Evolutionary conservation across 2,888 invertebrate species (phyloP), one percentile per base, ranked within the genome.

Genomic region (Hydriomena furcata): DNA sequence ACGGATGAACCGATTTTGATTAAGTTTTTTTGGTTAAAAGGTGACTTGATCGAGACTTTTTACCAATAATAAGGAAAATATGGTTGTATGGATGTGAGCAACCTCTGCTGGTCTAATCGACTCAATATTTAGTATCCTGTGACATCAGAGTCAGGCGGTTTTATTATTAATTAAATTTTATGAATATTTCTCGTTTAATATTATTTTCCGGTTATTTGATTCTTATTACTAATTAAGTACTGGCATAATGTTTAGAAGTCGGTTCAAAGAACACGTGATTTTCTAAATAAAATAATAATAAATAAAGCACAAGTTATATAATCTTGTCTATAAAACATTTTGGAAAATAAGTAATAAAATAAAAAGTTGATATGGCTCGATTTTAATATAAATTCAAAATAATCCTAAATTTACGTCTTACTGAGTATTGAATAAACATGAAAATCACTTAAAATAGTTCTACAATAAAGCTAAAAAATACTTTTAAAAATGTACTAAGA

Each of bases 151-250:
- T n/a, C n/a, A n/a, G n/a, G n/a, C n/a, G n/a, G n/a, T n/a, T n/a
- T n/a, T n/a, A n/a, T n/a, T n/a, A n/a, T n/a, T n/a, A n/a, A n/a
- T n/a, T n/a, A n/a, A n/a, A 3, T 17, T 17, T 17, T 2, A 17
- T 17, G 2, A 3, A 17, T 17, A 17, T 17, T 17, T 4, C 2
- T 17, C 0, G 31, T 1, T 31, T 31, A n/a, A 13, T 31, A 31
- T n/a, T n/a, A 13, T 31, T 31, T 13, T 31, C 3, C 3, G 10
- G 1, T 12, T 10, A 7, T 11, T 13, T 25, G 3, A 24, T 35
- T 44, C 54, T 44, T 57, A 60, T 13, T 5, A 47, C 69, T 83
- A 85, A 69, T 86, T 86, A 86, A 86, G 85, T 86, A 86, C 85
- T 77, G 75, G 68, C 59, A 64, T 75, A 80, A 80, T 70, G 58